These are phyloP conservation scores for Parapsyche elsis DNA, from an alignment of 1,140 invertebrate species.

Conservation along the genomic window DNA sequence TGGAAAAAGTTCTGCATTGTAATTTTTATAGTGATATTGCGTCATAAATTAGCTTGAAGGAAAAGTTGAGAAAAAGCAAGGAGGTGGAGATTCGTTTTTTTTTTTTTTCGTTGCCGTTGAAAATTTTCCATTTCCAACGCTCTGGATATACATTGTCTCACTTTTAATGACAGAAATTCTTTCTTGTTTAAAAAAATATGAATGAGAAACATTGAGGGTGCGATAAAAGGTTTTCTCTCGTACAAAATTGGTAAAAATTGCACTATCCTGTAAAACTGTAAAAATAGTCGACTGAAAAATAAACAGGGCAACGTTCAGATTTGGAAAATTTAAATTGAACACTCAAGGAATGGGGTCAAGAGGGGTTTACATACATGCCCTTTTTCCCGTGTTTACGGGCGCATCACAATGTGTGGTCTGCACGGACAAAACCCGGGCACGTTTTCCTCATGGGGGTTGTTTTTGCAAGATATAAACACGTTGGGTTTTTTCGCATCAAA, in stretches of 20 bases:
- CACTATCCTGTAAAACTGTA: background rate
- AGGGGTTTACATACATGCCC: background rate
- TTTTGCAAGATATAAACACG: background rate
- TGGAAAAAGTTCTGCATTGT: background rate
- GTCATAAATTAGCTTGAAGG: background rate
- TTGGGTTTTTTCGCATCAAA: background rate
- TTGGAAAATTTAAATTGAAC: background rate
- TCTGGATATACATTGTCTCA: too few relatives aligned
- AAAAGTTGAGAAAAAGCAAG: background rate
- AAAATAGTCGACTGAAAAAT: background rate
- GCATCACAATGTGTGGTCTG: background rate
- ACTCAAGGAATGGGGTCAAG: background rate
- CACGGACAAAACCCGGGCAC: background rate
- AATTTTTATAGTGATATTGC: constrained; percentile 1
- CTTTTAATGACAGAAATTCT: too few relatives aligned
- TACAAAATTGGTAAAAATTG: too few relatives aligned
- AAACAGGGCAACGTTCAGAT: background rate
- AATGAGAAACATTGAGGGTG: too few relatives aligned
- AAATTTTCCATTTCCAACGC: too few relatives aligned
- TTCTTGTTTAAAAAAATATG: too few relatives aligned
- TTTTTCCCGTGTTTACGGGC: background rate
- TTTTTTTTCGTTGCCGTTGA: too few relatives aligned
- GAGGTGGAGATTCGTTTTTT: too few relatives aligned
- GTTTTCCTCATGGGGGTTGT: background rate
- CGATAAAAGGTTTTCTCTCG: too few relatives aligned